Conservation (phyloP, 2,113 vertebrate genomes). For the Reinhardtius hippoglossoides region DNA sequence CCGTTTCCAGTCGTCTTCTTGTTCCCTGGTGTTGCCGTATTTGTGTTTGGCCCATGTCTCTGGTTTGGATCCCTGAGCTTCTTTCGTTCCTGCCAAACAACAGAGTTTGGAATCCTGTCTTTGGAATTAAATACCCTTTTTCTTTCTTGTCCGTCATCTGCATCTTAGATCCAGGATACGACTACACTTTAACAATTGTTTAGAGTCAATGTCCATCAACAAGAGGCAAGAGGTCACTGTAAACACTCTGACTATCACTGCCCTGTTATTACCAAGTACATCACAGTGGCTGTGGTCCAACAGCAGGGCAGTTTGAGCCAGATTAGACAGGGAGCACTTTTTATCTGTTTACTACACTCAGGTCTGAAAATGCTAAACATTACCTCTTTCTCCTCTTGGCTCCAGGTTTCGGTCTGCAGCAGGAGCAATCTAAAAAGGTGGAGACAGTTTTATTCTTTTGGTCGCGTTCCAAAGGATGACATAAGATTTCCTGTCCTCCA, state of each 20-base stretch:
- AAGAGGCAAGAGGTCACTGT: background rate
- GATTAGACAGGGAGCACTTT: slow-evolving; percentile 35
- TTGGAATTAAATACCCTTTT: too few relatives aligned
- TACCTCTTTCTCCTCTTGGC: slow-evolving; percentile 13
- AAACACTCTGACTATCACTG: background rate
- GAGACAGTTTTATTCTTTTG: slow-evolving; percentile 47
- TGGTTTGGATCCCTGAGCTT: too few relatives aligned
- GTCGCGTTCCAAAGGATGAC: slow-evolving; percentile 46
- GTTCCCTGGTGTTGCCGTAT: too few relatives aligned
- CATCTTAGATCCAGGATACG: too few relatives aligned
- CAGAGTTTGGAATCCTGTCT: too few relatives aligned
- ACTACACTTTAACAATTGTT: too few relatives aligned
- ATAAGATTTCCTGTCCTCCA: slow-evolving; percentile 32
- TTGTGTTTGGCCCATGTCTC: too few relatives aligned
- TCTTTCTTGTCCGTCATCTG: too few relatives aligned
- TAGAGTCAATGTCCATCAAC: background rate
- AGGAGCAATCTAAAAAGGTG: slow-evolving; percentile 29
- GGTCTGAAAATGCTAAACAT: slow-evolving; percentile 23
- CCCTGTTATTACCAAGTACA: slow-evolving; percentile 34
- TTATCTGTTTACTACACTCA: slow-evolving; percentile 36
- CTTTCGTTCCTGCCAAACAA: too few relatives aligned
- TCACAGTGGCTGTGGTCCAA: slow-evolving; percentile 31
- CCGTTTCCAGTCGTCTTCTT: too few relatives aligned
- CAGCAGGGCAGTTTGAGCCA: slow-evolving; percentile 24
- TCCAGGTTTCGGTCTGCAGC: slow-evolving; percentile 4